These are phyloP conservation scores for Dugesia japonica DNA, from an alignment of 2,888 invertebrate genomes.

Conservation along the genomic window DNA sequence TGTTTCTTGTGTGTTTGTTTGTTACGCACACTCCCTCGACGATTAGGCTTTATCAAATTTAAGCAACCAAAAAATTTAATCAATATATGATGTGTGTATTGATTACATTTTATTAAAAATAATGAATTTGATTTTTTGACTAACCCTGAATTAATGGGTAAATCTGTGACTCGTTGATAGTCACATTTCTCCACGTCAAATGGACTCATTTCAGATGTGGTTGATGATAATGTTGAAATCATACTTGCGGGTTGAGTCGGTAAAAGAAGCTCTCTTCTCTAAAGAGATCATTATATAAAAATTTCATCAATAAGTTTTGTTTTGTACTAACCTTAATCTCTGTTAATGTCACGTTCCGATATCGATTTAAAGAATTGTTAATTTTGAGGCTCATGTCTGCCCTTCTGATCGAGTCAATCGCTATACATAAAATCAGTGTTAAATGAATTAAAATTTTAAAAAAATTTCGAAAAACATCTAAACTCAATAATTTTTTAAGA, in stretches of 20 bases:
- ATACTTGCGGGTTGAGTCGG: neutral
- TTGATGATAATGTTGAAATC: neutral
- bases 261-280: neutral
- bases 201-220: neutral
- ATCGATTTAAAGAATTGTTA: neutral
- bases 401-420: neutral
- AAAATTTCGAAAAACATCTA: neutral
- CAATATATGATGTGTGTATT: neutral
- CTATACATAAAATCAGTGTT: no score
- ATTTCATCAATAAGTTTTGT: neutral
- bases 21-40: neutral
- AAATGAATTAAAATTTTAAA: neutral
- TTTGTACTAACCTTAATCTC: neutral
- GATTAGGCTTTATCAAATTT: slow-evolving; percentile 9
- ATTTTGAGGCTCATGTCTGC: neutral
- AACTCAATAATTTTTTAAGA: neutral
- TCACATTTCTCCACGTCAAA: neutral
- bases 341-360: neutral
- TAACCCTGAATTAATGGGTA: neutral
- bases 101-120: neutral
- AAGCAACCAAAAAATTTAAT: neutral
- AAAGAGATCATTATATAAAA: neutral
- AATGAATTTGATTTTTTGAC: neutral
- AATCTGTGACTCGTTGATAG: neutral
- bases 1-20: neutral